phyloP scores from a whole-genome alignment of 2,797 vertebrate genomes.

The Rousettus madagascariensis region DNA sequence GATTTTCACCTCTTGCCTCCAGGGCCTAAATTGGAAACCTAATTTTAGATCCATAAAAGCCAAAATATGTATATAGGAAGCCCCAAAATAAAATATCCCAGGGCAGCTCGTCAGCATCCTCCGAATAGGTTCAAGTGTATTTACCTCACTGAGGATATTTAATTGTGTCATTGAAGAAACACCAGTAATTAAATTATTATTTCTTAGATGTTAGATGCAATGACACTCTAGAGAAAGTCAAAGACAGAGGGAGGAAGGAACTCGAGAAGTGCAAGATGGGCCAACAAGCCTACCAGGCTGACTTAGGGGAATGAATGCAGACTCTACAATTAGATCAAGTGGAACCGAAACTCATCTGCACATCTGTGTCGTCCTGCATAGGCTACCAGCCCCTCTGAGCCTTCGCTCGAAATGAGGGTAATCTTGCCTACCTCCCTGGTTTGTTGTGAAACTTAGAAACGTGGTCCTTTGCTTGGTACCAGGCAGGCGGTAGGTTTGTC shows the following conservation, averaged over 20 bases:
- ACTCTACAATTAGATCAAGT: accelerated
- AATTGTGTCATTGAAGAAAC: conserved; percentile 75
- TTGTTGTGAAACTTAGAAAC: accelerated
- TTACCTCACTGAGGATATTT: conserved; percentile 58
- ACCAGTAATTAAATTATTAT: conserved; percentile 66
- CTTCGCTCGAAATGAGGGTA: background rate
- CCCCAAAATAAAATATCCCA: conserved; percentile 59
- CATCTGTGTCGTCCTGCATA: accelerated
- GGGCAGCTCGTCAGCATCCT: background rate
- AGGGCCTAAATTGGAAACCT: conserved; percentile 72
- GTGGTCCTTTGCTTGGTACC: background rate
- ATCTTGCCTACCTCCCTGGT: accelerated
- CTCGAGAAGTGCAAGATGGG: background rate
- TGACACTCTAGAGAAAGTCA: conserved; percentile 53
- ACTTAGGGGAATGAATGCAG: accelerated
- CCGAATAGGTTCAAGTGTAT: conserved; percentile 62
- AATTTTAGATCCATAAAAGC: conserved; percentile 71
- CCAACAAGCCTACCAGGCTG: accelerated
- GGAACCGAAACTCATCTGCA: accelerated
- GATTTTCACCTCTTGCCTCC: conserved; percentile 73
- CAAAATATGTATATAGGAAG: conserved; percentile 38
- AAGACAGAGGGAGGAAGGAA: conserved; percentile 13
- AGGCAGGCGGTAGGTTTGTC: background rate
- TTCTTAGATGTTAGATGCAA: conserved; percentile 65
- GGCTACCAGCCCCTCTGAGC: background rate